Percentiles rank a stretch among this genome's conserved stretches.
These are phyloP conservation scores for Battus philenor DNA, from an alignment of 1,140 invertebrate species.

Conservation along the genomic window DNA sequence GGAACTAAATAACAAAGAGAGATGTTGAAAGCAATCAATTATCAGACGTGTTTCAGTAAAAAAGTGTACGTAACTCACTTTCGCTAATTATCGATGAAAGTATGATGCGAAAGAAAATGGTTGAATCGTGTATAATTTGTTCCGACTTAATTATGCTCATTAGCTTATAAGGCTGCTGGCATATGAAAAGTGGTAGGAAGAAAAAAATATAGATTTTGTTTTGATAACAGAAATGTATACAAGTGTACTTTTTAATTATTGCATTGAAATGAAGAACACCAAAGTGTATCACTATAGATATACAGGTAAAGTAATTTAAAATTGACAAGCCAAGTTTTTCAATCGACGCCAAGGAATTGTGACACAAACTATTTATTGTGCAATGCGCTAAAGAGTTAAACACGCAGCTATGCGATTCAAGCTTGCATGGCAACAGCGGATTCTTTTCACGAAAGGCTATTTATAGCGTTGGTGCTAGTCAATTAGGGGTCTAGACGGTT, in stretches of 20 bases:
- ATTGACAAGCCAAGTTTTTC: too few species aligned
- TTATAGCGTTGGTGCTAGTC: slow-evolving; percentile 48
- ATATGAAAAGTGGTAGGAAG: neutral
- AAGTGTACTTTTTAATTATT: too few species aligned
- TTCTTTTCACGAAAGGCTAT: slow-evolving; percentile 44
- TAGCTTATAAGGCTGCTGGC: slow-evolving; percentile 1
- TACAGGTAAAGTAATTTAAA: too few species aligned
- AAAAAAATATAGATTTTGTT: too few species aligned
- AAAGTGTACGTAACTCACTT: slow-evolving; percentile 5
- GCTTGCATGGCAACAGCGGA: slow-evolving; percentile 37
- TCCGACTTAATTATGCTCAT: slow-evolving; percentile 8
- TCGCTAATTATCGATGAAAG: slow-evolving; percentile 17
- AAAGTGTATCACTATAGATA: too few species aligned
- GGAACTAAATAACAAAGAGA: neutral
- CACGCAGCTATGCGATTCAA: slow-evolving; percentile 11
- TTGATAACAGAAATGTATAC: too few species aligned
- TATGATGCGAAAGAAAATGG: slow-evolving; percentile 9
- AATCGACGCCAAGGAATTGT: too few species aligned
- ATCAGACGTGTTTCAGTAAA: neutral
- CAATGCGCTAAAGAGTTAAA: slow-evolving; percentile 7
- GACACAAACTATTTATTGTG: neutral
- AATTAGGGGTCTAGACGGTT: slow-evolving; percentile 50
- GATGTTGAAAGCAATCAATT: slow-evolving; percentile 3
- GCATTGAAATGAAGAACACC: too few species aligned
- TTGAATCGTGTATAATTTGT: slow-evolving; percentile 4